A percentile compares a stretch with the other conserved stretches of the same genome.
phyloP scores from a whole-genome alignment of 2,888 invertebrate species.

The Spilosoma lubricipeda region DNA sequence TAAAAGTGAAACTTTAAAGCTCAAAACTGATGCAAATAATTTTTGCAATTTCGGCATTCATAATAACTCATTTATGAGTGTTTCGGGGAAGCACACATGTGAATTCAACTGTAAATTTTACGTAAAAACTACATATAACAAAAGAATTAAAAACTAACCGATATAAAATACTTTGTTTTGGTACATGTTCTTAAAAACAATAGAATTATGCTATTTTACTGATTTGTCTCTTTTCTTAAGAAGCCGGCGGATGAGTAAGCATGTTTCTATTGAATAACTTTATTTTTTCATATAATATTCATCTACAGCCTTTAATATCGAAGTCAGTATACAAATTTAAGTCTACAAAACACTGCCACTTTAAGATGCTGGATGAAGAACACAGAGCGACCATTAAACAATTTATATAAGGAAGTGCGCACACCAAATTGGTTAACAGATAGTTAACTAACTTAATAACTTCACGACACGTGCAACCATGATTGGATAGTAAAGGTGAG shows the following conservation, averaged over 20 bases:
- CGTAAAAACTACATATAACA: neutral
- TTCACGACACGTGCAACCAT: neutral
- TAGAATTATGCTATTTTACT: no score
- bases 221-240: no score
- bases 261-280: neutral
- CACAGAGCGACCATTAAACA: neutral
- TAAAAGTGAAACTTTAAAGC: neutral
- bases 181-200: neutral
- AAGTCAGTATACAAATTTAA: neutral
- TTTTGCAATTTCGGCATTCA: neutral
- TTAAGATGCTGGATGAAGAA: neutral
- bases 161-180: neutral
- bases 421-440: slow-evolving; percentile 14
- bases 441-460: slow-evolving; percentile 12
- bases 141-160: neutral
- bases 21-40: neutral
- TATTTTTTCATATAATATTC: no score
- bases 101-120: neutral
- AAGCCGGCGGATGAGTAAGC: neutral
- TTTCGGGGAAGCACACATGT: neutral
- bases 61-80: neutral
- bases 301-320: neutral
- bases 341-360: neutral
- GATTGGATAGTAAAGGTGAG: slow-evolving; percentile 18
- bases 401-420: slow-evolving; percentile 15